Conservation (phyloP, 2,888 invertebrate genomes). For the Tanytarsus gracilentus region DNA sequence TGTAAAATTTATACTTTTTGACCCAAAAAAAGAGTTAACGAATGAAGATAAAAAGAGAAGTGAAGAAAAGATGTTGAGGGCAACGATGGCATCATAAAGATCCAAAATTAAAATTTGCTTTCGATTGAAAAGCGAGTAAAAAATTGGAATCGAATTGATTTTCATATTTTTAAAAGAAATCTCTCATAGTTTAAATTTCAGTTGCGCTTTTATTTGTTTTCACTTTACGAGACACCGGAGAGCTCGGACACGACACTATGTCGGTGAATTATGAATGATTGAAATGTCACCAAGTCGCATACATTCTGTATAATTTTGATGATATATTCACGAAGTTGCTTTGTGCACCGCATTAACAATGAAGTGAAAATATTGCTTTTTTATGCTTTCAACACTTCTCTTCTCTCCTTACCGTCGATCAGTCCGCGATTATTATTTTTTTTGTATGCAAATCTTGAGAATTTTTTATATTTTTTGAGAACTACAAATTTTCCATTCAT, state of each 20-base stretch:
- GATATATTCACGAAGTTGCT: neutral
- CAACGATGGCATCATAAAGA: neutral
- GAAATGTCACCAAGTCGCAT: neutral
- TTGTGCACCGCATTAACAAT: neutral
- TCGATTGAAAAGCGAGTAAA: neutral
- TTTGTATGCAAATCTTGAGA: neutral
- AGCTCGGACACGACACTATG: no score
- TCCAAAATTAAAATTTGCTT: slow-evolving; percentile 7
- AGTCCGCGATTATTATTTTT: no score
- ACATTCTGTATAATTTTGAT: neutral
- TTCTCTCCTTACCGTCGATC: no score
- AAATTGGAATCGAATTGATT: no score
- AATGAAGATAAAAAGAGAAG: neutral
- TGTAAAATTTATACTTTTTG: neutral
- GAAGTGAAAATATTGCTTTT: neutral
- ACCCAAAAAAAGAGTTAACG: slow-evolving; percentile 12
- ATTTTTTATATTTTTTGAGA: neutral
- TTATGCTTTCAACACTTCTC: neutral
- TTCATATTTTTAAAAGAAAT: no score
- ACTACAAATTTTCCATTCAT: neutral
- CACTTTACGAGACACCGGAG: neutral
- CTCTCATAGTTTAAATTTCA: neutral
- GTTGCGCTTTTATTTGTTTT: neutral
- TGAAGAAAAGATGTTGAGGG: neutral
- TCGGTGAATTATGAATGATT: slow-evolving; percentile 1